phyloP scores from a whole-genome alignment of 2,888 invertebrate genomes.

The Polia nebulosa region DNA sequence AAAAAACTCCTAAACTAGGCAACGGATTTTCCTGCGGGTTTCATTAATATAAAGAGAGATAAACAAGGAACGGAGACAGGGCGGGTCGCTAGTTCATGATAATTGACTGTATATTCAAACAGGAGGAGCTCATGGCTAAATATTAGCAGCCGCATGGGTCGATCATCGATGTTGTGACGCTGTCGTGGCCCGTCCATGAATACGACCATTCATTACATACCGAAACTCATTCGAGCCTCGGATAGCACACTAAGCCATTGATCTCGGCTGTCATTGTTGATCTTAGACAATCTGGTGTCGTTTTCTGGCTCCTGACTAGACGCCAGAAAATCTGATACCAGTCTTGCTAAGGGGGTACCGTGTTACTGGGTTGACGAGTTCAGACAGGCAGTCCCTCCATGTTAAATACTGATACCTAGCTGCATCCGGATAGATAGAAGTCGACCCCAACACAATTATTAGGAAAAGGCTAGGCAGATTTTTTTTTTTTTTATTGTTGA shows the following conservation, averaged over 20 bases:
- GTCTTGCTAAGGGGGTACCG: background rate
- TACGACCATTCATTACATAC: background rate
- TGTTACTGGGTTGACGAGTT: background rate
- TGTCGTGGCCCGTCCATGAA: background rate
- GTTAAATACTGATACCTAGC: background rate
- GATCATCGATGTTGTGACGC: background rate
- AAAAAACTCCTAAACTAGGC: too few species aligned
- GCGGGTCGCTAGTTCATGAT: too few species aligned
- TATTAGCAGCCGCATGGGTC: background rate
- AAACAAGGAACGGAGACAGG: too few species aligned
- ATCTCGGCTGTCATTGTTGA: background rate
- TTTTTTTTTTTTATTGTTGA: too few species aligned
- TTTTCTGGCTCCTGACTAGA: background rate
- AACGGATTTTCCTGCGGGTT: too few species aligned
- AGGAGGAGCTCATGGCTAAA: background rate
- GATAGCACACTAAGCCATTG: background rate
- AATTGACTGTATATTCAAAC: slow-evolving; percentile 3
- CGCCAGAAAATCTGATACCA: background rate
- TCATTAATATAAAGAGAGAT: too few species aligned
- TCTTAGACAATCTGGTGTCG: background rate
- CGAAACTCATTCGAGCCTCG: background rate
- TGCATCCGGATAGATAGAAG: background rate
- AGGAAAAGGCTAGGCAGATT: background rate
- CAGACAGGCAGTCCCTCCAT: background rate
- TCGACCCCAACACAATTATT: background rate